phyloP scores from a whole-genome alignment of 2,888 invertebrate genomes.

The Nemapogon koenigi region DNA sequence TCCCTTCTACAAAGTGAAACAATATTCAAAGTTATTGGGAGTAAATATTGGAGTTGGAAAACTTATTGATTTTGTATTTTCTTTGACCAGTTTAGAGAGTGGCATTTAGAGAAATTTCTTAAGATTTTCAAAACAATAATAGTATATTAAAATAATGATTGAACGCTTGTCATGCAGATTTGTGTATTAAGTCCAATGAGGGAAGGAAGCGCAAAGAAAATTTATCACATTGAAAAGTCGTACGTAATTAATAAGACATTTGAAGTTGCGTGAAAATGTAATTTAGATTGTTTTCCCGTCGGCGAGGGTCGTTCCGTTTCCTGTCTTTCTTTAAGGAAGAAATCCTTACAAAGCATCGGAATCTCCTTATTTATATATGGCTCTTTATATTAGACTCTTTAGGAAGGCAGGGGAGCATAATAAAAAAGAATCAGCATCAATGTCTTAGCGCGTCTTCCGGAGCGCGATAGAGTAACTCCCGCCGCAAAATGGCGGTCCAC shows the following conservation, averaged over 20 bases:
- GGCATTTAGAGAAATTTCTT: too few species aligned
- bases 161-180: constrained; percentile 46
- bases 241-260: constrained; percentile 64
- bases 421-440: constrained; percentile 65
- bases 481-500: constrained; percentile 62
- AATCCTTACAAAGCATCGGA: constrained; percentile 44
- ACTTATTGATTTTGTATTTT: neutral
- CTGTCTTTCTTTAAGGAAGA: constrained; percentile 37
- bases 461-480: constrained; percentile 44
- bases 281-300: constrained; percentile 61
- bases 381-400: constrained; percentile 64
- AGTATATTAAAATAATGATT: too few species aligned
- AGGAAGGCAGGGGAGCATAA: constrained; percentile 57
- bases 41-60: too few species aligned
- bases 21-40: constrained; percentile 6
- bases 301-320: constrained; percentile 44
- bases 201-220: constrained; percentile 55
- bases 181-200: constrained; percentile 56
- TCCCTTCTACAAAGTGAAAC: constrained; percentile 2
- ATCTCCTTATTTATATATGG: constrained; percentile 53
- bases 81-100: too few species aligned
- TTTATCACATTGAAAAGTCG: constrained; percentile 64
- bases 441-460: constrained; percentile 61
- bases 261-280: constrained; percentile 67
- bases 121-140: too few species aligned